Base-by-base conservation (phyloP, 2,888 invertebrate genomes). In the Eutolmus rufibarbis region DNA sequence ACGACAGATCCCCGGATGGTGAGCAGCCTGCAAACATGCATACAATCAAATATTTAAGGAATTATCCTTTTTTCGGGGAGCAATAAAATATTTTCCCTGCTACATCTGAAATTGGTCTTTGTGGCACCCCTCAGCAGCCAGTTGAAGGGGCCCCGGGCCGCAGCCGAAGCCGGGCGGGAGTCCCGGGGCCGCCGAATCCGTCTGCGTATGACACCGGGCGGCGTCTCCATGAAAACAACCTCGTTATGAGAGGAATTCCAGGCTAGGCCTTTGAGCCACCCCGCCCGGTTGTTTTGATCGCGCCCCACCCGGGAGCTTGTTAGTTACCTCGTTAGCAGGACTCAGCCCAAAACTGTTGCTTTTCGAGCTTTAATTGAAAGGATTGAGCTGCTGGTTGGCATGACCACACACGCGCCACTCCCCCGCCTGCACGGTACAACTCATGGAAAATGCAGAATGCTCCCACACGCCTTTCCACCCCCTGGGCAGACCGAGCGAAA, bases 1-100 rank as follows among this genome's bases (percentile, higher is more conserved):
- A 56, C 40, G 77, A 78, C 31, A 40, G 12, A 40, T 19, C n/a
- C 56, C 46, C 28, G 28, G 56, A 57, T 81, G 34, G n/a, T 1
- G 81, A 81, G 34, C 14, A 81, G n/a, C 51, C 51, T 81, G 81
- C 81, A 46, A 81, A 81, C 81, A 81, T 81, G 56, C 81, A 81
- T 56, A 34, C 51, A 81, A 81, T 81, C 81, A 56, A 81, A 81
- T 81, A 81, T 81, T 81, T 81, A 81, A 56, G 57, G 81, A 81
- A 56, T 81, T 81, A 31, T 81, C 81, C 81, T 81, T 81, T 57
- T 81, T 46, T 81, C 74, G 81, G 46, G 31, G n/a, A n/a, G 81
- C 56, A 56, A 81, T 81, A 81, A 81, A 81, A 81, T 81, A 81
- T 81, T 56, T 81, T 56, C 46, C 56, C 31, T 81, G 57, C 31